phyloP scores from a whole-genome alignment of 2,888 invertebrate genomes.

The Aphodius granarius region DNA sequence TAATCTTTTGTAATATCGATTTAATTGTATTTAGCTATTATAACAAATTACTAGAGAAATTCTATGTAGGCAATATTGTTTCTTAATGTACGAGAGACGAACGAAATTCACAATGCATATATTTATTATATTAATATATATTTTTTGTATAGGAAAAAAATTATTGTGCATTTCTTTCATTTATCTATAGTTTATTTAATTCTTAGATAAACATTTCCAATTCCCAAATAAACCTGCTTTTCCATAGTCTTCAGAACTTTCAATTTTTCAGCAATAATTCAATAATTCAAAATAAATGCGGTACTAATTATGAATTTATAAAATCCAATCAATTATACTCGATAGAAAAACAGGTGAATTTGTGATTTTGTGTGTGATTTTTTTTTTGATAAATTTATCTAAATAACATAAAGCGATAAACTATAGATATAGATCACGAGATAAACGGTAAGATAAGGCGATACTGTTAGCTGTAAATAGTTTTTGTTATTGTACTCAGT shows the following conservation, averaged over 20 bases:
- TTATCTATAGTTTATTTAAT: neutral
- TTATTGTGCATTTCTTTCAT: neutral
- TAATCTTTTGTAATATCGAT: neutral
- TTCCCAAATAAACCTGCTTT: neutral
- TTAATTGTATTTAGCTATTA: conserved; percentile 9
- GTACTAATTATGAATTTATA: neutral
- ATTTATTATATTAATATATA: conserved; percentile 28
- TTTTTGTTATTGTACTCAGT: neutral
- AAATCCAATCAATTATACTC: neutral
- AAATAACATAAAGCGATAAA: neutral
- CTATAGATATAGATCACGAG: neutral
- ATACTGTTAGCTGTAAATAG: neutral
- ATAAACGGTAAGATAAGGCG: neutral
- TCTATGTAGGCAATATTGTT: conserved; percentile 12
- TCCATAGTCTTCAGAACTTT: neutral
- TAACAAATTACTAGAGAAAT: conserved; percentile 8
- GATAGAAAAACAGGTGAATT: neutral
- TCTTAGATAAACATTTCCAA: neutral
- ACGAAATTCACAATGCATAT: conserved; percentile 16
- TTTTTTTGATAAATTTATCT: neutral
- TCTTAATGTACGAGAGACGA: neutral
- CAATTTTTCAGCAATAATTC: neutral
- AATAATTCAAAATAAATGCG: neutral
- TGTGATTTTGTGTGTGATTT: neutral
- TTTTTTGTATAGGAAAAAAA: conserved; percentile 1